Evolutionary conservation across 2,888 invertebrate species (phyloP).

Genomic region (Mythimna pallens): DNA sequence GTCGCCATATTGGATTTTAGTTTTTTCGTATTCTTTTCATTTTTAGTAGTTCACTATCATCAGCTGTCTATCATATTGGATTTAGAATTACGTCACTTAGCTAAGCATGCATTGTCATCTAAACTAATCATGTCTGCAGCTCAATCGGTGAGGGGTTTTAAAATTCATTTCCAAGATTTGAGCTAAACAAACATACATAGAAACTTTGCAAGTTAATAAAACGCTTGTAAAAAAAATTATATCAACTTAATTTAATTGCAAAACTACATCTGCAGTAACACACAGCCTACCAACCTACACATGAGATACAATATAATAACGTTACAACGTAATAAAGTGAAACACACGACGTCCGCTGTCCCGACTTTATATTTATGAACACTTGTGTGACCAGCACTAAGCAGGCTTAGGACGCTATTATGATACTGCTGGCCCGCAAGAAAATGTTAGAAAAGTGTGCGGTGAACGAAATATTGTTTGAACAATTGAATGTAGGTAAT

Average conservation of each 20-base stretch:
- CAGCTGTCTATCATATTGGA: no score
- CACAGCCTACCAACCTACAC: not conserved
- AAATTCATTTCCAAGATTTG: no score
- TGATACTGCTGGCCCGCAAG: conserved; percentile 34
- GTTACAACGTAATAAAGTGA: conserved; percentile 50
- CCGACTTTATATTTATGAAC: conserved; percentile 57
- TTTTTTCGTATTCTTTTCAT: no score
- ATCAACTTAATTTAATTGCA: conserved; percentile 8
- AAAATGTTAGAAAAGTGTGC: conserved; percentile 38
- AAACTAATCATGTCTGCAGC: no score
- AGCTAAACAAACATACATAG: no score
- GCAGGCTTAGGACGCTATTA: conserved; percentile 52
- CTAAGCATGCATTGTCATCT: no score
- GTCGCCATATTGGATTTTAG: no score
- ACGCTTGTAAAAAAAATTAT: no score
- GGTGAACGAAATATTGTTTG: conserved; percentile 25
- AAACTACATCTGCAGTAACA: conserved; percentile 9
- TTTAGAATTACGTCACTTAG: no score
- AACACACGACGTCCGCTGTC: conserved; percentile 47
- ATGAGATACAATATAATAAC: conserved; percentile 41
- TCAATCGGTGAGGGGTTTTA: no score
- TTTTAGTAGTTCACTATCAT: no score
- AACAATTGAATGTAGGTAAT: conserved; percentile 27
- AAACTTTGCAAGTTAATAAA: no score
- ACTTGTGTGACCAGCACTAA: conserved; percentile 55